Evolutionary conservation across 2,113 vertebrate species (phyloP), one percentile per base, ranked within the genome.

Genomic region (Hippocampus mohnikei): DNA sequence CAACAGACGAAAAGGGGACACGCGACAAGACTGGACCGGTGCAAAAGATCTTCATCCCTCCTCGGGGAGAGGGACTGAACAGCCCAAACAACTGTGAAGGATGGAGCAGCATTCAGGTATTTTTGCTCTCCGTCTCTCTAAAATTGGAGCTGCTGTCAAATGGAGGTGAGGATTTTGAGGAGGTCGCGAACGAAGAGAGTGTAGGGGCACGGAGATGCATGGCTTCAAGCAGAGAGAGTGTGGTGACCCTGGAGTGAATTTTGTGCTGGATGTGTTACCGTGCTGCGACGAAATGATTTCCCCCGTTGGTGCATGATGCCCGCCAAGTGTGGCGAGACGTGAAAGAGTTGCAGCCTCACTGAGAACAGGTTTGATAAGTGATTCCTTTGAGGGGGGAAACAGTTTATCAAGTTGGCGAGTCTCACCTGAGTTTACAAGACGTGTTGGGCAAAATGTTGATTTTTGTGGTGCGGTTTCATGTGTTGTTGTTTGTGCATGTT

Each of bases 41-140:
- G 48, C 75, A 9, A 61, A 79, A 79, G 42, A 67, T 63, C 76
- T 56, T 69, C 53, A 67, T 23, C 66, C 16, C 44, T 48, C 21
- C 44, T 42, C 70, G 33, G 46, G 42, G 5, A 53, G 10, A 13
- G 55, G 46, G 42, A 25, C 3, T 33, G 8, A 25, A 9, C 42
- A 16, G 5, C 16, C 3, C 29, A 60, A 69, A 59, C 53, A 61
- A 52, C 9, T 12, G 61, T 6, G 72, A 40, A 63, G 12, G 66
- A 78, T 78, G 75, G 76, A 80, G 69, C 73, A 48, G 67, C 74
- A 64, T 61, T 72, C 86, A 88, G 88, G 86, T 89, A 84, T 16
- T 40, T 37, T 33, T 27, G 23, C 20, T 25, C 0, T 5, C 0
- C 0, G 3, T 20, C n/a, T 25, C 60, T 27, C 15, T 46, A 9